Base-by-base conservation (phyloP, 2,113 vertebrate genomes). In the Hydropotes inermis region DNA sequence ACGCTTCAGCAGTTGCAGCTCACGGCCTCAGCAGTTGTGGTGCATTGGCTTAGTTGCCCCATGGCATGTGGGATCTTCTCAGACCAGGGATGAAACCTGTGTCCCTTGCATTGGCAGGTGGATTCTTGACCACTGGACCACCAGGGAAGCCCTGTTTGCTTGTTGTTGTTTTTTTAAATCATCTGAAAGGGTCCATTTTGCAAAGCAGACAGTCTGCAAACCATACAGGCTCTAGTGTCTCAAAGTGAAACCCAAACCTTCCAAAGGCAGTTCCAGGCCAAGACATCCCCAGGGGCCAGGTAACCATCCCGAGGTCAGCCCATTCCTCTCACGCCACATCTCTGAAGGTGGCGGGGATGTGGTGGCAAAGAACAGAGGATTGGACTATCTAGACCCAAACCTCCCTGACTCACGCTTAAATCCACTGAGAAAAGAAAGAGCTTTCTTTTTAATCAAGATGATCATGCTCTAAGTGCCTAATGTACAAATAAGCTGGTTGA, bases 351-450 rank as follows among this genome's bases (percentile, higher is more conserved):
- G 33, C 64, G 6, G 5, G 23, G 67, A 2, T 70, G n/a, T 5
- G n/a, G 19, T 25, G 36, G 67, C 70, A 43, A 76, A 76, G 23
- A 76, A 76, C 7, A 43, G 23, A 76, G 39, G 54, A 86, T 16
- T 47, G 10, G 30, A 92, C 76, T 79, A 84, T 43, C 27, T 27
- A 76, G 33, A 55, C 23, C 39, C 25, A 91, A 64, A 79, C 27
- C 5, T 36, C 55, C 89, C 76, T 17, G 60, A 67, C 12, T 82
- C 76, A 50, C 1, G 2, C 83, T 30, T 86, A 85, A 88, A 81
- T 67, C 52, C 50, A 87, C 82, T 19, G 64, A 90, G 25, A 96
- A 94, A 95, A 94, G 43, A 83, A 86, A n/a, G 19, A 23, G 43
- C 30, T 74, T 89, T 57, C 74, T 86, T 86, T 76, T 52, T 87